A percentile compares a stretch with the other conserved stretches of the same genome.
Conservation (phyloP, 2,113 vertebrate genomes). For the Chrysemys picta region DNA sequence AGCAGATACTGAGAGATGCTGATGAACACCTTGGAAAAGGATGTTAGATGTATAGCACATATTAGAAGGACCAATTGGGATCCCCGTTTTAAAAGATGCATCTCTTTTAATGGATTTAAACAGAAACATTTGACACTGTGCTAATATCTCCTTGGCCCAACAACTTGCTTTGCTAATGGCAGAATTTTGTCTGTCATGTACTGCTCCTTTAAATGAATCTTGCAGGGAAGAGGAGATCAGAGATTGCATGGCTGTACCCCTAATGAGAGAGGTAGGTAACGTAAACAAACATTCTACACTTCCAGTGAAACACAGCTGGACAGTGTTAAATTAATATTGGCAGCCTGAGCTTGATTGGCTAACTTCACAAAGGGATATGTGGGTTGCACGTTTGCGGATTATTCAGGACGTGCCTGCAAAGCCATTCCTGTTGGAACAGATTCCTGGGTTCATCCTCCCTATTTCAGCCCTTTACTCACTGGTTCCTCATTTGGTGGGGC, state of each 20-base stretch:
- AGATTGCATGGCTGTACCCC: slow-evolving; percentile 20
- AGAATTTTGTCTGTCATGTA: neutral
- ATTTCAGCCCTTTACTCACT: slow-evolving; percentile 50
- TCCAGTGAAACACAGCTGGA: neutral
- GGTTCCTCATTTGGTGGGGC: slow-evolving; percentile 45
- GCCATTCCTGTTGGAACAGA: slow-evolving; percentile 66
- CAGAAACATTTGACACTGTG: neutral
- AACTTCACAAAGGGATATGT: slow-evolving; percentile 19
- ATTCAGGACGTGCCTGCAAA: slow-evolving; percentile 57
- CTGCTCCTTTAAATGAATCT: neutral
- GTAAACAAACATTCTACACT: neutral
- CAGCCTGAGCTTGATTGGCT: neutral
- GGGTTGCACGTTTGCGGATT: slow-evolving; percentile 49
- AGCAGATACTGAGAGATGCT: neutral
- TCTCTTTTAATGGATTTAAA: neutral
- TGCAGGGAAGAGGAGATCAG: slow-evolving; percentile 21
- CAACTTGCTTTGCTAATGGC: neutral
- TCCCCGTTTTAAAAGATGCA: neutral
- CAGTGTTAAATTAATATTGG: neutral
- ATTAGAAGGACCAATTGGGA: neutral
- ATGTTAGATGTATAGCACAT: neutral
- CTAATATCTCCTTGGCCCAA: neutral
- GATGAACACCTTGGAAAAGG: neutral
- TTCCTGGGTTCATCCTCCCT: slow-evolving; percentile 46
- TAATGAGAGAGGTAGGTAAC: slow-evolving; percentile 41